Evolutionary conservation across 2,113 vertebrate species (phyloP).

Genomic region (Bombycilla garrulus): DNA sequence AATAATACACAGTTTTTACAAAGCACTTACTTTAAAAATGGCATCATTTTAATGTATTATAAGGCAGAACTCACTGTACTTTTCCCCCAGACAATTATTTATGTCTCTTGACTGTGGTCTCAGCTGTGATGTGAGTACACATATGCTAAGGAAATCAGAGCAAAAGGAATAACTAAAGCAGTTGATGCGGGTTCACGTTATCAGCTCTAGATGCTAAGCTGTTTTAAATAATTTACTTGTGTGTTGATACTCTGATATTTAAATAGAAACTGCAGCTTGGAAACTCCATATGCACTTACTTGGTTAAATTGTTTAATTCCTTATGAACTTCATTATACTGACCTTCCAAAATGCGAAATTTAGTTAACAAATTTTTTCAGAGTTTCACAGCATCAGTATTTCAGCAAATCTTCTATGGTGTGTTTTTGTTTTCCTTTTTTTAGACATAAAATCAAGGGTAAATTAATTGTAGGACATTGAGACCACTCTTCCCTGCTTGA

Average conservation of each 20-base stretch:
- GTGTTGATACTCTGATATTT: neutral
- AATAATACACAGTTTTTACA: neutral
- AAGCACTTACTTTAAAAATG: neutral
- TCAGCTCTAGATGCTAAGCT: neutral
- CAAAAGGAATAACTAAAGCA: neutral
- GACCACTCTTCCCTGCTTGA: neutral
- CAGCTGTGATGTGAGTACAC: neutral
- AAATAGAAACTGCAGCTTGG: neutral
- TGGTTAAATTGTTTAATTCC: neutral
- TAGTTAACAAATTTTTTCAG: neutral
- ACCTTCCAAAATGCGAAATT: neutral
- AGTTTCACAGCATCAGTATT: neutral
- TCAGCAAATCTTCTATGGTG: neutral
- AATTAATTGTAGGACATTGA: neutral
- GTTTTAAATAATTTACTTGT: neutral
- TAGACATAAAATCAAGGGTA: neutral
- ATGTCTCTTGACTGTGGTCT: neutral
- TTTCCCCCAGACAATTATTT: conserved; percentile 17
- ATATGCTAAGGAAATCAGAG: neutral
- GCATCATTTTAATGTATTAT: neutral
- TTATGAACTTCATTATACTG: neutral
- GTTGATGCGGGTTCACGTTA: neutral
- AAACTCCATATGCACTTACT: neutral
- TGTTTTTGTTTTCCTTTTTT: neutral
- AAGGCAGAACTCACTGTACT: neutral